Evolutionary conservation across 1,140 invertebrate species (phyloP).

Genomic region (Scaptomyza montana): DNA sequence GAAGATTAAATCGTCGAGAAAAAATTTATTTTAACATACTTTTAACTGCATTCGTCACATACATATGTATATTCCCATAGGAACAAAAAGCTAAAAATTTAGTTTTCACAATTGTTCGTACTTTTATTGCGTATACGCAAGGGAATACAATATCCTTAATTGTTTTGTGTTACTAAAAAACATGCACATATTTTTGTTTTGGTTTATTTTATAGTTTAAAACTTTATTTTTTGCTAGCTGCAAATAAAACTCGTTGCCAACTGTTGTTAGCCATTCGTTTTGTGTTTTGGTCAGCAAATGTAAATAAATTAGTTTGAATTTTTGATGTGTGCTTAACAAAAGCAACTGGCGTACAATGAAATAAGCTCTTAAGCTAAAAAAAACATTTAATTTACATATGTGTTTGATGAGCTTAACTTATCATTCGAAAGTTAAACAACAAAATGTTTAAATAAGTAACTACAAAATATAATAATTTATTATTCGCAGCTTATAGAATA

Average conservation of each 20-base stretch:
- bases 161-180: background rate
- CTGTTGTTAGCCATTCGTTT: background rate
- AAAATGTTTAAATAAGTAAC: background rate
- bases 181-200: too few species aligned
- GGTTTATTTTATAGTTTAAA: background rate
- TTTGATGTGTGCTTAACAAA: background rate
- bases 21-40: background rate
- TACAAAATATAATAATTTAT: too few species aligned
- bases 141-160: background rate
- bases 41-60: background rate
- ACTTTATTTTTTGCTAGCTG: background rate
- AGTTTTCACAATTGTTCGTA: background rate
- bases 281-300: background rate
- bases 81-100: background rate
- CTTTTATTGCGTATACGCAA: background rate
- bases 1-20: background rate
- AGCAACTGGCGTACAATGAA: background rate
- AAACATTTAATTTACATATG: background rate
- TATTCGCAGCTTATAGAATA: background rate
- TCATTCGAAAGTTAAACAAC: background rate
- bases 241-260: slow-evolving; percentile 2
- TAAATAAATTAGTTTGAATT: background rate
- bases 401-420: background rate
- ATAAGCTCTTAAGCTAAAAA: background rate
- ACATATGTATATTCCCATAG: background rate